These are phyloP conservation scores for Daubentonia madagascariensis DNA, from an alignment of 2,113 vertebrate genomes.

Conservation along the genomic window DNA sequence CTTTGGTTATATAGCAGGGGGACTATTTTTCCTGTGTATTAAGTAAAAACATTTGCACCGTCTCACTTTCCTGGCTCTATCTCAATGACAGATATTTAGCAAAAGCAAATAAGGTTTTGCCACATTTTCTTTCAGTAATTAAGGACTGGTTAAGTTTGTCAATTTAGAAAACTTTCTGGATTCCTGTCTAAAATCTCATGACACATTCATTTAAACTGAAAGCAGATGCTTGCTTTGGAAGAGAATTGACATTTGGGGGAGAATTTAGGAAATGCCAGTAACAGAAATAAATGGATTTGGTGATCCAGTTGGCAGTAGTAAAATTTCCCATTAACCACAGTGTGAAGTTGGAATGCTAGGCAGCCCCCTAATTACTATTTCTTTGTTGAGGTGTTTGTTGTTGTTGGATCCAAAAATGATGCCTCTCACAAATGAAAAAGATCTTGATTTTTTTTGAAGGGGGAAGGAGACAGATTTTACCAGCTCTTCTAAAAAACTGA, in stretches of 20 bases:
- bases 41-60: slow-evolving; percentile 75
- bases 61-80: slow-evolving; percentile 62
- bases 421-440: slow-evolving; percentile 69
- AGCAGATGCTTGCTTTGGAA: slow-evolving; percentile 78
- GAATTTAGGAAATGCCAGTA: slow-evolving; percentile 72
- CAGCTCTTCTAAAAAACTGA: slow-evolving; percentile 55
- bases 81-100: slow-evolving; percentile 71
- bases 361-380: slow-evolving; percentile 61
- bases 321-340: slow-evolving; percentile 73
- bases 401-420: slow-evolving; percentile 42
- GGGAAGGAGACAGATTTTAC: slow-evolving; percentile 37
- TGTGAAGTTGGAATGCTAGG: slow-evolving; percentile 38
- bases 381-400: slow-evolving; percentile 18
- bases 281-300: slow-evolving; percentile 80
- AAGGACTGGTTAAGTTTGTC: slow-evolving; percentile 75
- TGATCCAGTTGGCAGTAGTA: slow-evolving; percentile 68
- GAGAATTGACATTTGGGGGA: slow-evolving; percentile 73
- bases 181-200: slow-evolving; percentile 65
- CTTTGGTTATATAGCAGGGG: slow-evolving; percentile 53
- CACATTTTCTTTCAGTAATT: slow-evolving; percentile 77
- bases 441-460: slow-evolving; percentile 44
- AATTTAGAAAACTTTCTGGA: slow-evolving; percentile 76
- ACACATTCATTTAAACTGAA: slow-evolving; percentile 77
- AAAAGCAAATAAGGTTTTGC: slow-evolving; percentile 75
- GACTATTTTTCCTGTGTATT: slow-evolving; percentile 61